Evolutionary conservation across 2,797 vertebrate genomes (phyloP), one percentile per base, ranked within the genome.

Genomic region (Pempheris klunzingeri): DNA sequence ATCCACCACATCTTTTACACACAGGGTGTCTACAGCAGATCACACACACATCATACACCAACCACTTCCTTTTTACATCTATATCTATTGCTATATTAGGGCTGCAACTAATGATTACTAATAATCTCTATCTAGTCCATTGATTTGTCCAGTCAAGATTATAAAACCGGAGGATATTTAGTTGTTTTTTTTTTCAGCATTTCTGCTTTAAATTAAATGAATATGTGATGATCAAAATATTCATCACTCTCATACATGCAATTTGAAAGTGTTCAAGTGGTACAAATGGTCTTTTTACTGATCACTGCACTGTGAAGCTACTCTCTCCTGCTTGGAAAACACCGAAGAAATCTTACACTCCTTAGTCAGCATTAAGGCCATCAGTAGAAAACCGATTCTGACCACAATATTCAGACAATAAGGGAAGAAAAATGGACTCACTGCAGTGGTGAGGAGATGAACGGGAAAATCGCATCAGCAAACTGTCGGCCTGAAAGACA

Each of bases 381-480:
- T 11, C 30, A n/a, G 15, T 15, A 34, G 30, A 54, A 49, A 57
- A 61, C 22, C 11, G 20, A 74, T 39, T 41, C n/a, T 41, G 26
- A 55, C 58, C 52, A 71, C 62, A 74, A 20, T 13, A 55, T 38
- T 39, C 43, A 41, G 52, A 66, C 22, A 20, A 7, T 44, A n/a
- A n/a, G n/a, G n/a, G n/a, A 49, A 32, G 20, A 64, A 46, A 71
- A 55, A 11, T 22, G 28, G 62, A 88, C 84, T 87, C 63, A 86
- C 79, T 70, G 69, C 65, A 0, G 61, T 26, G 36, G 34, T 7
- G 32, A 49, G 18, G 28, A 18, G 72, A 77, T 12, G 2, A 70
- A 17, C 8, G 3, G 62, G n/a, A 47, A 74, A 82, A 63, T 77
- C 57, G 60, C 43, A 1, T 77, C 78, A 87, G 78, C 85, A 86